Percentiles rank a stretch among this genome's conserved stretches.
Conservation (phyloP, 2,888 invertebrate species). For the Agriopis marginaria region DNA sequence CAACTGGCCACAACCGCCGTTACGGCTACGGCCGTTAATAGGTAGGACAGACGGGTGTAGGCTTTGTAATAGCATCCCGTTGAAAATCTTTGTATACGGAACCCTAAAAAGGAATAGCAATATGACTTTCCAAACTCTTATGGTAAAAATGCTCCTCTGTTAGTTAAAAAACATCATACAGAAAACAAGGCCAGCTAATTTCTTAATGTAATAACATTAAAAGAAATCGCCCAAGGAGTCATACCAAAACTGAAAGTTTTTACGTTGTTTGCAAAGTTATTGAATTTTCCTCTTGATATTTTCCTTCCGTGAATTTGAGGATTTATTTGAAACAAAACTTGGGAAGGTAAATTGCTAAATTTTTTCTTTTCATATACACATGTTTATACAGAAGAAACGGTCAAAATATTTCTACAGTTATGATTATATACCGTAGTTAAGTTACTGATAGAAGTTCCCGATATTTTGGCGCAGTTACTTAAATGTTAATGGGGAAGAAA, state of each 20-base stretch:
- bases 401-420: too few species aligned
- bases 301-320: slow-evolving; percentile 28
- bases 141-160: slow-evolving; percentile 15
- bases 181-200: background rate
- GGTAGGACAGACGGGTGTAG: too few species aligned
- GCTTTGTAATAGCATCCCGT: too few species aligned
- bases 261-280: slow-evolving; percentile 43
- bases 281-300: slow-evolving; percentile 45
- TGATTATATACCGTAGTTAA: too few species aligned
- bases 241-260: slow-evolving; percentile 21
- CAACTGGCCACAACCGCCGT: too few species aligned
- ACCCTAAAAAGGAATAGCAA: too few species aligned
- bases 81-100: too few species aligned
- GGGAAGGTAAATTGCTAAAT: slow-evolving; percentile 1
- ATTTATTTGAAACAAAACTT: slow-evolving; percentile 16
- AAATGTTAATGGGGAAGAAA: too few species aligned
- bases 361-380: background rate
- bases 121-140: too few species aligned
- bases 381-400: background rate
- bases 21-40: too few species aligned
- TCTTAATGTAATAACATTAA: background rate
- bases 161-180: background rate
- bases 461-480: too few species aligned
- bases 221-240: slow-evolving; percentile 13
- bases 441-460: too few species aligned